Base-by-base conservation (phyloP, 2,888 invertebrate genomes). In the Incurvaria masculella region DNA sequence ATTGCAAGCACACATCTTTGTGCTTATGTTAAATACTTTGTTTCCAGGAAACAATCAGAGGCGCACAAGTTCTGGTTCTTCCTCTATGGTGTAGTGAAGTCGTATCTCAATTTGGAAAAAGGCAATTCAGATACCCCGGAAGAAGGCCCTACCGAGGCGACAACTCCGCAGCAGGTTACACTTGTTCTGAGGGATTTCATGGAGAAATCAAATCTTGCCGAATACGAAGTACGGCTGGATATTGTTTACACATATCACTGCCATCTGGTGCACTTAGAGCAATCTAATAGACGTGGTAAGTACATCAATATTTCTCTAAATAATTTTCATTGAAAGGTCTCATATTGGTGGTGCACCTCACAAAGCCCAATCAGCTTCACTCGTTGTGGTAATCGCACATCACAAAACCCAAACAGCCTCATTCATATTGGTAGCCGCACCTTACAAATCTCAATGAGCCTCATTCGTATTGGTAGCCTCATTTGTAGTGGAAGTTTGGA, bases 31-130 rank as follows among this genome's bases (percentile, higher is more conserved):
- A 6, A 40, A 44, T 48, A 10, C 43, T 19, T 38, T 44, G 48
- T 54, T 59, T 56, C 55, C 60, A 86, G 87, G 58, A 79, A 88
- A 54, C 82, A 84, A 61, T 73, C 82, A 0, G 83, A 85, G 52
- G 84, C 89, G 0, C 84, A 88, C 53, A 91, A 89, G 63, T 96
- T 93, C 85, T 97, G 96, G 95, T 91, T 94, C 70, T 88, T 91
- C 65, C 68, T 97, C 42, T 94, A 90, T 64, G 82, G 85, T 19
- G 74, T 91, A 0, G 68, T 89, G 38, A 81, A 85, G 44, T 82
- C 85, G 38, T 88, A 85, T 59, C 65, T 85, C 17, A 60, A 63
- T 3, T 57, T 63, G 3, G 61, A 64, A 38, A 63, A 64, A 20
- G 61, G 65, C 49, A 59, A 52, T 2, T n/a, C n/a, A n/a, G 51